phyloP scores from a whole-genome alignment of 2,797 vertebrate genomes.

The Micromesistius poutassou region DNA sequence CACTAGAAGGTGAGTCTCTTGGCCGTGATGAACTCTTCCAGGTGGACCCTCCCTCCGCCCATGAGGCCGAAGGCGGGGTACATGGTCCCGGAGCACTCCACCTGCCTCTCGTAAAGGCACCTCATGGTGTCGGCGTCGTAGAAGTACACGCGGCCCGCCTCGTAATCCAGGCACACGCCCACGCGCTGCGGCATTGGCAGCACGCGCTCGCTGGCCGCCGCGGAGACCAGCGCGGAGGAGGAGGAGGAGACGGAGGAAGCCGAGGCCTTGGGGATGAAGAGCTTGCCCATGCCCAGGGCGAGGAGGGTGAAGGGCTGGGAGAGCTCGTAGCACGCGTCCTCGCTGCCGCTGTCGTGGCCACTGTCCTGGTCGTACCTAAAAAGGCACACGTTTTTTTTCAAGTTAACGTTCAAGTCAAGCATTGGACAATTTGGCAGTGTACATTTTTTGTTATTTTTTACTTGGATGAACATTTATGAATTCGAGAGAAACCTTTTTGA shows the following conservation, averaged over 20 bases:
- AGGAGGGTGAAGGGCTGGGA: conserved; percentile 90
- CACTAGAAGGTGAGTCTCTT: conserved; percentile 77
- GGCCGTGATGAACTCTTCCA: conserved; percentile 80
- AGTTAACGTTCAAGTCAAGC: neutral
- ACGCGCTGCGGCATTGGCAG: conserved; percentile 84
- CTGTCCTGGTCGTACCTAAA: conserved; percentile 95
- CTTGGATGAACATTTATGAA: no score
- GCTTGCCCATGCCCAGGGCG: conserved; percentile 91
- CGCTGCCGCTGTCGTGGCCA: conserved; percentile 95
- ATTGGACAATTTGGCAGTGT: neutral
- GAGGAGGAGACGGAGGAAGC: conserved; percentile 56
- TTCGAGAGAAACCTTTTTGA: no score
- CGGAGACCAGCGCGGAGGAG: conserved; percentile 60
- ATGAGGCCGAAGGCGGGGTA: conserved; percentile 93
- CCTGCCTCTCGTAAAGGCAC: conserved; percentile 91
- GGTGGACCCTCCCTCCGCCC: conserved; percentile 85
- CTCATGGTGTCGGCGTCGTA: conserved; percentile 87
- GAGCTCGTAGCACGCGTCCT: conserved; percentile 85
- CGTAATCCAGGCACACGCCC: conserved; percentile 89
- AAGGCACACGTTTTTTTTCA: neutral
- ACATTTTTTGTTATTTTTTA: no score
- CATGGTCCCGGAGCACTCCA: conserved; percentile 92
- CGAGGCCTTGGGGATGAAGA: conserved; percentile 87
- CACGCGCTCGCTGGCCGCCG: conserved; percentile 71
- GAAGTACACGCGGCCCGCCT: conserved; percentile 85